Conservation (phyloP, 2,113 vertebrate species). For the Scomber colias region DNA sequence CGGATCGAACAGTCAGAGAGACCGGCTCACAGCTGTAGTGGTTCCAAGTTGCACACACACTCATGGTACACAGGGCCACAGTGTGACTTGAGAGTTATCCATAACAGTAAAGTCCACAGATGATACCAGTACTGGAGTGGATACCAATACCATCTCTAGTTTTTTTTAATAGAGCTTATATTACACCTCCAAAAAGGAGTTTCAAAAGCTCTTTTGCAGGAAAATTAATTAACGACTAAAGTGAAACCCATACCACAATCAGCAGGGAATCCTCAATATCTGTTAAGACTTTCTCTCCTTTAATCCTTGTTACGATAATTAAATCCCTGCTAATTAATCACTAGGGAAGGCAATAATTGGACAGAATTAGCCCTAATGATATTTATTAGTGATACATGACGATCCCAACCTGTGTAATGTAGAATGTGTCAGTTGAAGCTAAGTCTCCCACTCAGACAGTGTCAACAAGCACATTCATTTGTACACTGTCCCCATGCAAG, state of each 20-base stretch:
- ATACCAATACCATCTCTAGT: no score
- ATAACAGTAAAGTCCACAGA: no score
- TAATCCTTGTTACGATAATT: slow-evolving; percentile 57
- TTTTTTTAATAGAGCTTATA: no score
- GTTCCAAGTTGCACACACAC: slow-evolving; percentile 12
- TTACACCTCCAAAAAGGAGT: no score
- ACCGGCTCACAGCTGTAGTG: slow-evolving; percentile 74
- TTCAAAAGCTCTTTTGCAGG: not conserved
- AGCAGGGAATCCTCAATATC: slow-evolving; percentile 31
- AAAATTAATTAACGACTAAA: slow-evolving; percentile 38
- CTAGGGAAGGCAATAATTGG: slow-evolving; percentile 26
- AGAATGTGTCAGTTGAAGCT: not conserved
- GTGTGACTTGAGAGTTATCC: no score
- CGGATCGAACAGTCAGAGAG: slow-evolving; percentile 83
- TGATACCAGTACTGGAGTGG: no score
- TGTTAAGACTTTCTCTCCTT: slow-evolving; percentile 1
- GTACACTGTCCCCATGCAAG: no score
- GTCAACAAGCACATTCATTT: not conserved
- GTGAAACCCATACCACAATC: slow-evolving; percentile 17
- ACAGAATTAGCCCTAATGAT: slow-evolving; percentile 32
- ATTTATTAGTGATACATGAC: slow-evolving; percentile 26
- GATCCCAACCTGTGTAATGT: slow-evolving; percentile 26
- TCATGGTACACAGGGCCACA: not conserved
- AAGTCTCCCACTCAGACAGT: not conserved
- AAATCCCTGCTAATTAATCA: slow-evolving; percentile 49